Evolutionary conservation across 2,113 vertebrate species (phyloP), one percentile per base, ranked within the genome.

Genomic region (Silurus asotus): DNA sequence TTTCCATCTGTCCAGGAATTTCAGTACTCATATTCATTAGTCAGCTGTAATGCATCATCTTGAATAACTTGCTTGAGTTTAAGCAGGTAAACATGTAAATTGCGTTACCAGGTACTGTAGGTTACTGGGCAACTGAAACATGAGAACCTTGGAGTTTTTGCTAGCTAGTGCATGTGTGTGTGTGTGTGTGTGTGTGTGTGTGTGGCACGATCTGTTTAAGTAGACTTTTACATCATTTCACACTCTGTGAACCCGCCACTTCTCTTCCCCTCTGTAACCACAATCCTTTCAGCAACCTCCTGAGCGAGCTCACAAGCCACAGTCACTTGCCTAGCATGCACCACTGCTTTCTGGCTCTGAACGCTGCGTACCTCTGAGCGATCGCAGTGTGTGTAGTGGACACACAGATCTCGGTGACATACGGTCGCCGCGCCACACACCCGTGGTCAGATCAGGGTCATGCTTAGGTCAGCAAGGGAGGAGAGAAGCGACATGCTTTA

Each of bases 401-500:
- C 82, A 85, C 67, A 84, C 80, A 77, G 64, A 49, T 67, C 75
- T 84, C 9, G 3, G 70, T 87, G 76, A 86, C 84, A 86, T 81
- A 81, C 53, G 55, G 82, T 82, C 61, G n/a, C 37, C 62, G 45
- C 20, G 58, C 77, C 83, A 81, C 83, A 81, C 59, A 15, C 61
- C 2, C 51, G 6, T n/a, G 85, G 62, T 85, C 85, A 75, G 49
- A 69, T 77, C 85, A 75, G 88, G 87, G 87, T 86, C 80, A 83
- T 5, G 72, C 72, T 69, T 2, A 45, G 78, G 82, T 84, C 82
- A 75, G 78, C 61, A 55, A 78, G 56, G n/a, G 25, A 85, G 49
- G 74, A 78, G 48, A 48, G 77, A 58, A 76, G 88, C 85, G 87
- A 81, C 90, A 85, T 92, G 89, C 92, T 94, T 94, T 93, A 92